Evolutionary conservation across 2,888 invertebrate genomes (phyloP).

Genomic region (Lydus trimaculatus): DNA sequence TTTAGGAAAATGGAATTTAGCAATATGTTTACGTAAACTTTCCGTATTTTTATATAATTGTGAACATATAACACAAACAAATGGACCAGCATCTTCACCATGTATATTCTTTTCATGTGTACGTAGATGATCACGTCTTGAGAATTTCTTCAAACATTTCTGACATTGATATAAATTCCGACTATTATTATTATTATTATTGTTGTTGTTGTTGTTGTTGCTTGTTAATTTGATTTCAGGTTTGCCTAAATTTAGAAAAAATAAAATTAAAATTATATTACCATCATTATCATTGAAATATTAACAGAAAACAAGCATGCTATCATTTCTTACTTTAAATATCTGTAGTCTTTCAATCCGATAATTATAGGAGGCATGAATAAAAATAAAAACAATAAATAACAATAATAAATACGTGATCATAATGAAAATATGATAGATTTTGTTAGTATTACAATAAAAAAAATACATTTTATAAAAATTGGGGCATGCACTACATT

Average conservation of each 20-base stretch:
- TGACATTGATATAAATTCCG: slow-evolving; percentile 55
- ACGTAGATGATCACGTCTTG: slow-evolving; percentile 59
- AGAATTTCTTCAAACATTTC: slow-evolving; percentile 58
- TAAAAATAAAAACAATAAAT: neutral
- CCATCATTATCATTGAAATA: neutral
- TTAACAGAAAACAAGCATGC: neutral
- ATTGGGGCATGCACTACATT: neutral
- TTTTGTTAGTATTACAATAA: slow-evolving; percentile 6
- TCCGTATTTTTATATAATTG: slow-evolving; percentile 62
- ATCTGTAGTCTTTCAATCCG: slow-evolving; percentile 1
- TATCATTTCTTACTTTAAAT: slow-evolving; percentile 12
- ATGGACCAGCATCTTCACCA: slow-evolving; percentile 61
- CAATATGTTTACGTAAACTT: slow-evolving; percentile 60
- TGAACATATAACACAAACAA: slow-evolving; percentile 59
- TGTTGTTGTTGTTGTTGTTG: no score
- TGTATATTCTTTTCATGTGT: slow-evolving; percentile 62
- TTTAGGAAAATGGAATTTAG: slow-evolving; percentile 58
- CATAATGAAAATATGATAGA: neutral
- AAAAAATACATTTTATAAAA: neutral
- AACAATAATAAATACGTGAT: neutral
- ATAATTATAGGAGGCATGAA: neutral
- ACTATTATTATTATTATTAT: slow-evolving; percentile 30
- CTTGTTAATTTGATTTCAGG: slow-evolving; percentile 41
- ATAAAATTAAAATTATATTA: neutral
- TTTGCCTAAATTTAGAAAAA: slow-evolving; percentile 52